These are phyloP conservation scores for Malacoraja senta DNA, from an alignment of 2,797 vertebrate genomes.

Conservation along the genomic window DNA sequence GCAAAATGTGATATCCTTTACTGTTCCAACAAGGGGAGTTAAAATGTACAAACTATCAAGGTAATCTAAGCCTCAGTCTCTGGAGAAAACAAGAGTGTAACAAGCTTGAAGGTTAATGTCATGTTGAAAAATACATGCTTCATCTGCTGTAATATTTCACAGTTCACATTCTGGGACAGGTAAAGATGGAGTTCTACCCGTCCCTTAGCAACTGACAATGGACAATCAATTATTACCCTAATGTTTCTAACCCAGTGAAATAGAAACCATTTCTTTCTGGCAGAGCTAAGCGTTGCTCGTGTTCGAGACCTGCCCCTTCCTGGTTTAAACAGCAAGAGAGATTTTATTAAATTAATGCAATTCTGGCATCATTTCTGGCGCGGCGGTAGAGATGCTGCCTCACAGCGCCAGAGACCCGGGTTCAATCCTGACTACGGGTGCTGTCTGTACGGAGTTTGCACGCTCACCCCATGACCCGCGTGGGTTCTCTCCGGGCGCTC, in stretches of 20 bases:
- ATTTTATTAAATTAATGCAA: neutral
- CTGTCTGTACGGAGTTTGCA: no score
- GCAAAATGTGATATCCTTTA: neutral
- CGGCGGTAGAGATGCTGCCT: no score
- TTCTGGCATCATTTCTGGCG: neutral
- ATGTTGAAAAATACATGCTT: conserved; percentile 12
- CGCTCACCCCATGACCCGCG: no score
- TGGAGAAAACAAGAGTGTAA: neutral
- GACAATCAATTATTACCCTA: neutral
- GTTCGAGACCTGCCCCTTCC: neutral
- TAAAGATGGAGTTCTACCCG: neutral
- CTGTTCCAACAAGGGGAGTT: conserved; percentile 2
- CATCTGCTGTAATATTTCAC: conserved; percentile 8
- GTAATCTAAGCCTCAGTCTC: neutral
- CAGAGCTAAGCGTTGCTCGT: neutral
- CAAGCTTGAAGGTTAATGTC: conserved; percentile 27
- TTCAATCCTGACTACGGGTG: no score
- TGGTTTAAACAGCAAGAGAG: neutral
- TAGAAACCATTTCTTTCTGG: neutral
- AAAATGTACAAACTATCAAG: neutral
- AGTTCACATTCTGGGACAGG: neutral
- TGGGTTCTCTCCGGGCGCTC: no score
- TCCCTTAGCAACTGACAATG: conserved; percentile 13
- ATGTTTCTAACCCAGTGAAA: neutral
- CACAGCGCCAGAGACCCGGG: no score